A percentile compares a stretch with the other conserved stretches of the same genome.
Conservation (phyloP, 1,140 invertebrate species). For the Pentalonia nigronervosa region DNA sequence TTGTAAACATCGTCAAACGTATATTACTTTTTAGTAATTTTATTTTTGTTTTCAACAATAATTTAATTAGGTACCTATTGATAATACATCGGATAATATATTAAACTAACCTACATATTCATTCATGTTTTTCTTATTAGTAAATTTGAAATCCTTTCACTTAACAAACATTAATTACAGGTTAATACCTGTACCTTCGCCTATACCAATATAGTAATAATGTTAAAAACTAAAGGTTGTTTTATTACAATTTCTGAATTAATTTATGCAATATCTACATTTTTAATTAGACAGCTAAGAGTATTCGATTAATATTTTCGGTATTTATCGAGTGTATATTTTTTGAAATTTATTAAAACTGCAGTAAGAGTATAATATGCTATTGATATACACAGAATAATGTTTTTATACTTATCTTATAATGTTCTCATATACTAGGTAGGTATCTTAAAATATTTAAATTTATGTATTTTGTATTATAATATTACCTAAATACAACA, state of each 20-base stretch:
- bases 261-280: neutral
- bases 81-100: neutral
- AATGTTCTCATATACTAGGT: neutral
- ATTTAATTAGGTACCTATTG: neutral
- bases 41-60: neutral
- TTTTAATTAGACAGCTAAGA: conserved; percentile 2
- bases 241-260: neutral
- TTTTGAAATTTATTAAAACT: neutral
- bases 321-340: neutral
- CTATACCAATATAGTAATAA: neutral
- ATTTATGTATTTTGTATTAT: neutral
- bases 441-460: neutral
- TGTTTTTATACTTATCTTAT: neutral
- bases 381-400: neutral
- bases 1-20: neutral
- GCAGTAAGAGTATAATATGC: neutral
- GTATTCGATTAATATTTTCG: neutral
- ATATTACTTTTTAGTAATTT: neutral
- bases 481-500: neutral
- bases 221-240: neutral
- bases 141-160: conserved; percentile 27
- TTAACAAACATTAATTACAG: neutral
- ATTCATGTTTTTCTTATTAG: neutral
- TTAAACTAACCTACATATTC: neutral
- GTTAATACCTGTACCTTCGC: neutral